These are phyloP conservation scores for Taxidea taxus DNA, from an alignment of 2,113 vertebrate genomes.

Conservation along the genomic window DNA sequence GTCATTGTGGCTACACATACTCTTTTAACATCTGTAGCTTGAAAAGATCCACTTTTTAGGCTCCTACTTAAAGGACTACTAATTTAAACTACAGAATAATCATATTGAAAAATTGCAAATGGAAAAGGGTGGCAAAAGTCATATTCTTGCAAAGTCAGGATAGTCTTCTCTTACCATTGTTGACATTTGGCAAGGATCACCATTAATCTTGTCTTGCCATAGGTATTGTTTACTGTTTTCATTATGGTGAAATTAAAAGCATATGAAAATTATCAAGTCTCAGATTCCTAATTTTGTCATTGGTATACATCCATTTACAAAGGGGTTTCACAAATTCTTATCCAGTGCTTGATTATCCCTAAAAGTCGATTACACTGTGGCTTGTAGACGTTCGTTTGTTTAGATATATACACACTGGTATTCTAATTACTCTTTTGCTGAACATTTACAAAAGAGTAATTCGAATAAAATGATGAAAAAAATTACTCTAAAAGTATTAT, in stretches of 20 bases:
- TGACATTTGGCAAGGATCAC: not conserved
- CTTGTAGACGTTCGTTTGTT: slow-evolving; percentile 68
- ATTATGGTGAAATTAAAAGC: slow-evolving; percentile 16
- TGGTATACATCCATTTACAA: slow-evolving; percentile 51
- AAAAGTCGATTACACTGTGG: slow-evolving; percentile 60
- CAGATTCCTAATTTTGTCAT: slow-evolving; percentile 32
- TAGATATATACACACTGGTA: slow-evolving; percentile 76
- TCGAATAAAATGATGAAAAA: slow-evolving; percentile 84
- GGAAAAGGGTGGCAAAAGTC: not conserved
- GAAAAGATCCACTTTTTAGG: not conserved
- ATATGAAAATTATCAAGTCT: slow-evolving; percentile 25
- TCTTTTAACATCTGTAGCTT: slow-evolving; percentile 13
- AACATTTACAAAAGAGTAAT: slow-evolving; percentile 75
- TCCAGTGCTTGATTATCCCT: slow-evolving; percentile 60
- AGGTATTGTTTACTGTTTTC: slow-evolving; percentile 47
- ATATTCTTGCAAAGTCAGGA: not conserved
- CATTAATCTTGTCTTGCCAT: slow-evolving; percentile 1
- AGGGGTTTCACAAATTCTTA: slow-evolving; percentile 37
- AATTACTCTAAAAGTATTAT: slow-evolving; percentile 76
- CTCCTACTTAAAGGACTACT: slow-evolving; percentile 18
- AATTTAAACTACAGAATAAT: slow-evolving; percentile 39
- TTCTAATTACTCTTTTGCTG: slow-evolving; percentile 76
- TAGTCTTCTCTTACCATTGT: not conserved
- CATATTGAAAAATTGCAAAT: not conserved
- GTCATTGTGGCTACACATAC: not conserved